These are phyloP conservation scores for Rhogogaster chlorosoma DNA, from an alignment of 2,888 invertebrate species.

Conservation along the genomic window DNA sequence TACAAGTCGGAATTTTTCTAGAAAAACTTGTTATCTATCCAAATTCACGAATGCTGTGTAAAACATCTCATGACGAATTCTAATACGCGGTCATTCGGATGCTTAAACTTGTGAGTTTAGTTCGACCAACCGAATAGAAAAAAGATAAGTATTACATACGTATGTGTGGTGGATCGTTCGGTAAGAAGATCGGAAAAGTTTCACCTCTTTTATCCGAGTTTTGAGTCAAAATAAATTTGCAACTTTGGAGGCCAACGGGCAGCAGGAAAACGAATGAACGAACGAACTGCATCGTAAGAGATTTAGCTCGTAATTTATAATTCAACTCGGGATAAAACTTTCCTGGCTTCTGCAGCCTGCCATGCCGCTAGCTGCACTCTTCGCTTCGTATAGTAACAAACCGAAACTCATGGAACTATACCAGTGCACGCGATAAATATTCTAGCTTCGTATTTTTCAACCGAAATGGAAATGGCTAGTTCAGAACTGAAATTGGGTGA, in stretches of 20 bases:
- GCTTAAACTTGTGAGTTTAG: conserved; percentile 5
- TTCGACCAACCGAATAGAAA: conserved; percentile 3
- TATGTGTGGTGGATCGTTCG: neutral
- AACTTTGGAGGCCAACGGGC: conserved; percentile 5
- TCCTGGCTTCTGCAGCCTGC: neutral
- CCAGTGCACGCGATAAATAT: neutral
- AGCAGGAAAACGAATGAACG: neutral
- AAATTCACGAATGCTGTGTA: conserved; percentile 35
- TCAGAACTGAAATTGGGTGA: neutral
- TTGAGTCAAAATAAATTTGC: conserved; percentile 42
- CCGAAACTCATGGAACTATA: neutral
- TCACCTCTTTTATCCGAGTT: conserved; percentile 4
- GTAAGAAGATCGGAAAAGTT: conserved; percentile 13
- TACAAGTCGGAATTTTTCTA: neutral
- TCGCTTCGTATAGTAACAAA: neutral
- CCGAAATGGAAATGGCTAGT: neutral
- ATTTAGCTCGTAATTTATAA: conserved; percentile 60
- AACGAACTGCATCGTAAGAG: conserved; percentile 55
- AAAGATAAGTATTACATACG: neutral
- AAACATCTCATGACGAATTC: neutral
- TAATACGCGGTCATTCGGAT: neutral
- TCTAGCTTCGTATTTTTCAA: neutral
- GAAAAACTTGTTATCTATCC: neutral
- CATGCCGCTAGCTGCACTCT: neutral
- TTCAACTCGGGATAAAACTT: conserved; percentile 52